A percentile compares a stretch with the other conserved stretches of the same genome.
These are phyloP conservation scores for Antedon bifida DNA, from an alignment of 35 echinoderm and acorn worm genomes.

Conservation along the genomic window DNA sequence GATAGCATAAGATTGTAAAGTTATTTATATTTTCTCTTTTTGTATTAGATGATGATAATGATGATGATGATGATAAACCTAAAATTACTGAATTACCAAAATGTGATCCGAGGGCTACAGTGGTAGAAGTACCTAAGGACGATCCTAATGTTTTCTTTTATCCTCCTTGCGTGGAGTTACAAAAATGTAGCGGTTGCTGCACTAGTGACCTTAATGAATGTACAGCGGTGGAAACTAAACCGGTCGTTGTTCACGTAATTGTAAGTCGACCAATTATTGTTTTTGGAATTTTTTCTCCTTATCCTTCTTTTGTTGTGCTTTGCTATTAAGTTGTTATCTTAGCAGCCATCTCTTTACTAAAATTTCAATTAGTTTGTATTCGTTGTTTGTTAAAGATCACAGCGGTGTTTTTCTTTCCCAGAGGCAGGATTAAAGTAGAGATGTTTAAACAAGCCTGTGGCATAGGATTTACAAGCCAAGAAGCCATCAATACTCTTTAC, in stretches of 20 bases:
- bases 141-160: background rate
- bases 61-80: no score
- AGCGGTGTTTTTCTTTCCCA: background rate
- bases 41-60: no score
- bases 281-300: background rate
- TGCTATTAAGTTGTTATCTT: background rate
- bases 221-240: background rate
- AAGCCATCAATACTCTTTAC: no score
- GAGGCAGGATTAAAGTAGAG: background rate
- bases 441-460: background rate
- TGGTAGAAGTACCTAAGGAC: background rate
- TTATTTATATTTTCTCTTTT: background rate
- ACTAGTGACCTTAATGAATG: background rate
- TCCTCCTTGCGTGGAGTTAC: background rate
- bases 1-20: no score
- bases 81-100: background rate
- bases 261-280: background rate
- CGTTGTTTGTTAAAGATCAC: background rate
- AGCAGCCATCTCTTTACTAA: background rate
- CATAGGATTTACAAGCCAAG: background rate
- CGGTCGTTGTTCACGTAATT: background rate
- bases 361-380: background rate
- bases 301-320: background rate
- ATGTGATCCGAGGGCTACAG: background rate
- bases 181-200: background rate